These are phyloP conservation scores for Microtus montanus DNA, from an alignment of 2,113 vertebrate species.

Conservation along the genomic window DNA sequence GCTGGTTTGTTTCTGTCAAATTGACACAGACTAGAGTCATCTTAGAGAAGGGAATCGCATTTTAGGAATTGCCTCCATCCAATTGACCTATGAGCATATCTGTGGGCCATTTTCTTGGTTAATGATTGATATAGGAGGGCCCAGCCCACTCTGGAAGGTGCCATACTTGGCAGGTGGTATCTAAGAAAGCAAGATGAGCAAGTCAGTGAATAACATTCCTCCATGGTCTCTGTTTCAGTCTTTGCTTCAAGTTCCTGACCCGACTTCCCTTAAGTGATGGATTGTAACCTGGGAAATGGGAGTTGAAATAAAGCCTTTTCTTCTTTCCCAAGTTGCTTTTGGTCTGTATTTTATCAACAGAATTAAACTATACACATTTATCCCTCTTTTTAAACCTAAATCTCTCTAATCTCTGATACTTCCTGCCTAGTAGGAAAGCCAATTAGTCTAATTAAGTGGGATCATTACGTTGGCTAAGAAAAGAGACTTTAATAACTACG, in stretches of 20 bases:
- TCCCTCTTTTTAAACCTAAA: neutral
- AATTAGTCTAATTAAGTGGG: neutral
- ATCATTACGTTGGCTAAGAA: neutral
- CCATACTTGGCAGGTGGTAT: neutral
- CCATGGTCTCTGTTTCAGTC: neutral
- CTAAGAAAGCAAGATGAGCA: neutral
- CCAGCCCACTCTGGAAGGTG: neutral
- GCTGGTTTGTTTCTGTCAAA: neutral
- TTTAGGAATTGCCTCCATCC: neutral
- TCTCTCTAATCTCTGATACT: conserved; percentile 2
- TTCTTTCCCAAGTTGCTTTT: neutral
- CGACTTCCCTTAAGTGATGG: neutral
- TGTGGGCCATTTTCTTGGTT: neutral
- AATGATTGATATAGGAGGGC: neutral
- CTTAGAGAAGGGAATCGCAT: neutral
- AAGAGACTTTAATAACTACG: neutral
- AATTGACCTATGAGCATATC: neutral
- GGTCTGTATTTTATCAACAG: neutral
- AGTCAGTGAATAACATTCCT: neutral
- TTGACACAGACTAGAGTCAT: neutral
- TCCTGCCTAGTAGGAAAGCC: neutral
- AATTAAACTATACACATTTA: neutral
- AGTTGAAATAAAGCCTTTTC: neutral
- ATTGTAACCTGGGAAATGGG: neutral
- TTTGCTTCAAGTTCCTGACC: neutral